These are phyloP conservation scores for Odontocolon sp. DNA, from an alignment of 2,888 invertebrate species.

Conservation along the genomic window DNA sequence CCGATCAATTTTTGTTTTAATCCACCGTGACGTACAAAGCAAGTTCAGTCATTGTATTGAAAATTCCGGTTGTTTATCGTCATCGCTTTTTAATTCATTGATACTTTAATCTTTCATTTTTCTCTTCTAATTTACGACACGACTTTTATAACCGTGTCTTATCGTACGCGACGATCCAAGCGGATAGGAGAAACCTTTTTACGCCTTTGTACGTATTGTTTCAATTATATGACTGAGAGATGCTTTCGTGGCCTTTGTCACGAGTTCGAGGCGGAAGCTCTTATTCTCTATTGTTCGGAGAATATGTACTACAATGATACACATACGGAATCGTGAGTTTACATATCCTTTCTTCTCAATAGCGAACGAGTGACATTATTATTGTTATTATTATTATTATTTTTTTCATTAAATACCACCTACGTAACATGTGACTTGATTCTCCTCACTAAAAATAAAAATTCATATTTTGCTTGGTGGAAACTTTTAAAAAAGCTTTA, in stretches of 20 bases:
- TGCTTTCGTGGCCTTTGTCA: conserved; percentile 37
- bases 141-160: background rate
- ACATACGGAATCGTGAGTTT: conserved; percentile 49
- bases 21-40: conserved; percentile 38
- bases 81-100: conserved; percentile 24
- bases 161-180: background rate
- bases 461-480: background rate
- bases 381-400: background rate
- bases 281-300: conserved; percentile 42
- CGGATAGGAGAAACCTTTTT: background rate
- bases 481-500: background rate
- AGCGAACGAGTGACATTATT: conserved; percentile 26
- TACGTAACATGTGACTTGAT: conserved; percentile 5
- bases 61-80: conserved; percentile 32
- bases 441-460: background rate
- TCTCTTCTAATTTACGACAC: background rate
- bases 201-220: conserved; percentile 8
- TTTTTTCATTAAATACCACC: conserved; percentile 5
- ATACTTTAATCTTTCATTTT: background rate
- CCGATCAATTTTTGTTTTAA: conserved; percentile 25
- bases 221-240: conserved; percentile 34
- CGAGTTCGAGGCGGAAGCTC: conserved; percentile 55
- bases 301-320: conserved; percentile 58
- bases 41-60: conserved; percentile 45
- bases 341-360: conserved; percentile 25